phyloP scores from a whole-genome alignment of 2,113 vertebrate species.

The Crotalus helleri region DNA sequence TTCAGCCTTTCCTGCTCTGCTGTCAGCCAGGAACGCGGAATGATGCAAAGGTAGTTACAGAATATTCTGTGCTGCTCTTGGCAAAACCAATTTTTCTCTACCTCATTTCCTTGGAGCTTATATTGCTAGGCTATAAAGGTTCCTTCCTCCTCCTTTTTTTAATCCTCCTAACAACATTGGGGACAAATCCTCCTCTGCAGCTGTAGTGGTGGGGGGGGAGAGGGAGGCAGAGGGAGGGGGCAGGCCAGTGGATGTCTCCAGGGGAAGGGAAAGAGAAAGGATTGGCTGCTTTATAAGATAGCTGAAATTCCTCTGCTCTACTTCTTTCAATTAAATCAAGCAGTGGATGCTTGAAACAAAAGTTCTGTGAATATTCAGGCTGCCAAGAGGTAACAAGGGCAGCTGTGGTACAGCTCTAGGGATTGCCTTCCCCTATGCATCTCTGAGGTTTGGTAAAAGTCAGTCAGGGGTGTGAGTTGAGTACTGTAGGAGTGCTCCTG shows the following conservation, averaged over 20 bases:
- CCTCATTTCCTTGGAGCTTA: background rate
- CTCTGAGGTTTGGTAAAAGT: background rate
- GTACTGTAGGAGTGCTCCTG: background rate
- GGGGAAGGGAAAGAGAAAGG: background rate
- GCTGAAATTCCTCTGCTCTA: slow-evolving; percentile 16
- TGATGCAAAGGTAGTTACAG: background rate
- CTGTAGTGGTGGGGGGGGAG: background rate
- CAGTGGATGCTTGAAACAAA: background rate
- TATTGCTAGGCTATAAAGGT: background rate
- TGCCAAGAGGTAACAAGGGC: slow-evolving; percentile 16
- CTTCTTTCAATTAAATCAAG: background rate
- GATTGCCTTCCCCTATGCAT: background rate
- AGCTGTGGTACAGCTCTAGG: background rate
- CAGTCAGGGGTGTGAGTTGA: background rate
- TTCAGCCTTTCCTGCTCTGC: background rate
- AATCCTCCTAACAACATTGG: background rate
- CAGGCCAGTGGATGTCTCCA: background rate
- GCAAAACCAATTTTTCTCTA: background rate
- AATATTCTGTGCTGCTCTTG: background rate
- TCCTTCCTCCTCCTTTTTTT: background rate
- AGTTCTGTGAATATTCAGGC: background rate
- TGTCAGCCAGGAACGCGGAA: background rate
- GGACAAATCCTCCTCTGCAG: background rate
- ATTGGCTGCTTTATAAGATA: background rate
- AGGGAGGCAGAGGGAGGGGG: background rate